Base-by-base conservation (phyloP, 2,888 invertebrate genomes). In the Galerucella pusilla region DNA sequence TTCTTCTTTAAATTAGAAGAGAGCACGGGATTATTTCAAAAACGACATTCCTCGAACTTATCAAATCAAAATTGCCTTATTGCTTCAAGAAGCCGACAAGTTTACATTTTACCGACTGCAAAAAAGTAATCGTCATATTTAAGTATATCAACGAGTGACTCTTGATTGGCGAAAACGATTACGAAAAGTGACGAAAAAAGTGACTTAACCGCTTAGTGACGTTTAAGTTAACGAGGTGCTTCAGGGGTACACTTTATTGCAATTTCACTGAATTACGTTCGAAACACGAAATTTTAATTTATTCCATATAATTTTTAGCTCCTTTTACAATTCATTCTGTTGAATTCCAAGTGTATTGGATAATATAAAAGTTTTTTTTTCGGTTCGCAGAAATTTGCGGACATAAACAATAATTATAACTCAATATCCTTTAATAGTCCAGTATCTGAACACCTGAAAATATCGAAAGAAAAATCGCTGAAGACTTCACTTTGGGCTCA, bases 1-100 rank as follows among this genome's bases (percentile, higher is more conserved):
- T 81, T 75, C 78, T 70, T 73, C 61, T 77, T 68, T 78, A 78
- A 81, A 81, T 80, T 79, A 80, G 80, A 78, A 75, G 77, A 75
- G 68, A 63, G 64, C 63, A 61, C 75, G 78, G 79, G 75, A 75
- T 79, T 79, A 80, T 80, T 78, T 80, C 78, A 79, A 79, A 77
- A 77, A 68, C 69, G 73, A 69, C 77, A 78, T 77, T 77, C 80
- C 75, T 59, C 65, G 74, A 68, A 75, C 77, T 75, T 75, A 79
- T 77, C 79, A 78, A 79, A 78, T 80, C 78, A 77, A 76, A 78
- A 80, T 79, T 75, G 76, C 74, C 71, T 72, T 52, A 65, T 65
- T 65, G 46, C 46, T 46, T 16, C 46, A 12, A 11, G 46, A 46
- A 65, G 69, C 69, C 49, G 60, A 70, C 73, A 67, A 76, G 75